phyloP scores from a whole-genome alignment of 2,888 invertebrate species.

The Tipula unca region DNA sequence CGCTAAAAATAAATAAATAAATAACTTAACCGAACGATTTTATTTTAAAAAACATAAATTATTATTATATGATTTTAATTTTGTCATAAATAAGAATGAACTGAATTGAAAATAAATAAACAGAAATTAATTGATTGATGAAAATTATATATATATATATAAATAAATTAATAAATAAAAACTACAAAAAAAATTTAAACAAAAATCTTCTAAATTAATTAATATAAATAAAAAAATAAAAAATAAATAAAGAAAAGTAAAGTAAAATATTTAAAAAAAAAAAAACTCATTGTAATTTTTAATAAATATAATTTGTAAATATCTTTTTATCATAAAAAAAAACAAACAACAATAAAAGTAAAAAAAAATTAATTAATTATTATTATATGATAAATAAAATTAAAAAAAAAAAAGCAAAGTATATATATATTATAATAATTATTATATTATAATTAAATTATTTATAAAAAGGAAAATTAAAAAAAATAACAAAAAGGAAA shows the following conservation, averaged over 20 bases:
- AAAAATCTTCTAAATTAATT: conserved; percentile 2
- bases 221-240: neutral
- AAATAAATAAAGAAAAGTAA: neutral
- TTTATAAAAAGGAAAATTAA: neutral
- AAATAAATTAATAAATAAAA: neutral
- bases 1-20: neutral
- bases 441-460: conserved; percentile 14
- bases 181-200: neutral
- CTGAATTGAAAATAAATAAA: neutral
- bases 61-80: neutral
- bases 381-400: neutral
- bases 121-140: neutral
- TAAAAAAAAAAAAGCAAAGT: neutral
- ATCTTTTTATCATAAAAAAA: neutral
- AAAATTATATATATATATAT: neutral
- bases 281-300: neutral
- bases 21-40: neutral
- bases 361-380: neutral
- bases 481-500: neutral
- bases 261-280: neutral
- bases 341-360: neutral
- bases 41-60: neutral
- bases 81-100: neutral
- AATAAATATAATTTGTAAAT: conserved; percentile 14
- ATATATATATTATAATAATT: conserved; percentile 14